phyloP scores from a whole-genome alignment of 2,888 invertebrate genomes.

The Papilio gigon region DNA sequence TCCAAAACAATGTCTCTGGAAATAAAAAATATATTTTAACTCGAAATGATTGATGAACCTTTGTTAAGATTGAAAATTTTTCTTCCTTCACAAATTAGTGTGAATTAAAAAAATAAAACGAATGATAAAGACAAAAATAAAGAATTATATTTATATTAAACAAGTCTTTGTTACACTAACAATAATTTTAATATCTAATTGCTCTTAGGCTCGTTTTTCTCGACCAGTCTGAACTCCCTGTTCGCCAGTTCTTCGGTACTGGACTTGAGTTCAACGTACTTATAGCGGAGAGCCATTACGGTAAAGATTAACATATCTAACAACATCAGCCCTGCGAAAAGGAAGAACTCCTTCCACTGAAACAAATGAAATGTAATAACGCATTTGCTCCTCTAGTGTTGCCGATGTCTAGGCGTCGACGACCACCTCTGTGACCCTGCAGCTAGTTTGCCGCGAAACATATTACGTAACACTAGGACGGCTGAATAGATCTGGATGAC shows the following conservation, averaged over 20 bases:
- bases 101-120: neutral
- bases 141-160: constrained; percentile 30
- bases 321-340: constrained; percentile 93
- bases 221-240: constrained; percentile 66
- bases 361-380: constrained; percentile 31
- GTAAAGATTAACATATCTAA: constrained; percentile 92
- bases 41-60: no score
- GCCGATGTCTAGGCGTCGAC: no score
- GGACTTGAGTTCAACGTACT: constrained; percentile 81
- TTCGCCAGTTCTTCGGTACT: constrained; percentile 62
- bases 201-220: constrained; percentile 50
- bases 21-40: no score
- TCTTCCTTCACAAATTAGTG: no score
- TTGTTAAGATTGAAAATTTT: no score
- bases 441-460: no score
- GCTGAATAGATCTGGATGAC: no score
- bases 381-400: no score
- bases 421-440: no score
- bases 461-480: no score
- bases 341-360: constrained; percentile 92
- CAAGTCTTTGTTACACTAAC: constrained; percentile 45
- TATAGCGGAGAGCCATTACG: constrained; percentile 90
- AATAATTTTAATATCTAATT: constrained; percentile 46
- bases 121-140: neutral
- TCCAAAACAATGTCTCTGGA: no score